Conservation (phyloP, 23 tunicate species). For the Corella eumyota region DNA sequence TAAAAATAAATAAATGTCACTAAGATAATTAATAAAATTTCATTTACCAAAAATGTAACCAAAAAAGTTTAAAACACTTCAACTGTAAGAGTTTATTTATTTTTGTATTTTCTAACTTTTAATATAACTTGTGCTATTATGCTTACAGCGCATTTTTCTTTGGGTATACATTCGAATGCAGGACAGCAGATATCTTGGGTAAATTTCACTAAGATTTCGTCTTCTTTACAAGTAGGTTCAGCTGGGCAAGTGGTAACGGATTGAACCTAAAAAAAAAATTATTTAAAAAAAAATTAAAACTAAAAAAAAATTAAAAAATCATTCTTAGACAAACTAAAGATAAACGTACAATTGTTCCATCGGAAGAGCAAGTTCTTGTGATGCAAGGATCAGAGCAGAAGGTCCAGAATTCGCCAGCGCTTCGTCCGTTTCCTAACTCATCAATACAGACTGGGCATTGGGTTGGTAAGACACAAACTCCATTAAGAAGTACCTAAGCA, state of each 20-base stretch:
- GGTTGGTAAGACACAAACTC: constrained; percentile 31
- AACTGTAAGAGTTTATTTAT: background rate
- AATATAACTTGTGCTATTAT: background rate
- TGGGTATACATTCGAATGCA: constrained; percentile 61
- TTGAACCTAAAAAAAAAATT: constrained; percentile 34
- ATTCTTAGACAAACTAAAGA: background rate
- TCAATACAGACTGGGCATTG: constrained; percentile 80
- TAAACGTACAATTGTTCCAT: constrained; percentile 74
- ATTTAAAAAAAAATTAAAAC: background rate
- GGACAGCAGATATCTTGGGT: constrained; percentile 59
- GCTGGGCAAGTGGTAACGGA: constrained; percentile 30
- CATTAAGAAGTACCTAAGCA: constrained; percentile 29
- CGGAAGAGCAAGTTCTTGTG: constrained; percentile 36
- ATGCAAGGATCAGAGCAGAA: constrained; percentile 47
- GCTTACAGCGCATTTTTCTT: constrained; percentile 70
- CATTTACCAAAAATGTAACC: constrained; percentile 2
- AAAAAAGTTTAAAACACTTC: background rate
- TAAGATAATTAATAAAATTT: background rate
- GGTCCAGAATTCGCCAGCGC: constrained; percentile 75
- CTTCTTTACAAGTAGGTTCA: constrained; percentile 23
- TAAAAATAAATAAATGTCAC: constrained; percentile 4
- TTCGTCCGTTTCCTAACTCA: constrained; percentile 38
- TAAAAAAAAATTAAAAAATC: background rate
- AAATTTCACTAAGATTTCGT: constrained; percentile 30
- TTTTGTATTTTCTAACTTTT: background rate